phyloP scores from a whole-genome alignment of 2,113 vertebrate species.

The Platanista minor region DNA sequence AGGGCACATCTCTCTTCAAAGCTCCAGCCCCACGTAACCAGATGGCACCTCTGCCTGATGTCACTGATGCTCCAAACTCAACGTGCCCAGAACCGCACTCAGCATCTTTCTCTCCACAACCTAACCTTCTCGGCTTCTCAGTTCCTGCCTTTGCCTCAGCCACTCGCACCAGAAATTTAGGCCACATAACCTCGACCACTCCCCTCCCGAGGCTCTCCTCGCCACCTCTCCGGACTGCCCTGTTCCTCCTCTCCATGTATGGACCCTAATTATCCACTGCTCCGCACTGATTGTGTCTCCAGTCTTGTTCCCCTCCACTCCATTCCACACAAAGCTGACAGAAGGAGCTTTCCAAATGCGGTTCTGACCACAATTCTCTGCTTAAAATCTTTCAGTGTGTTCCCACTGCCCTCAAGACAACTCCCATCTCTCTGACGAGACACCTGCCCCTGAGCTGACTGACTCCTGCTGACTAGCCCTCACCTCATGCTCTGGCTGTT shows the following conservation, averaged over 20 bases:
- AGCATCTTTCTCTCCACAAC: not conserved
- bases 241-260: not conserved
- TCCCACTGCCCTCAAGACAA: not conserved
- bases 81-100: not conserved
- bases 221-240: not conserved
- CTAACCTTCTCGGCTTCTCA: not conserved
- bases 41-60: not conserved
- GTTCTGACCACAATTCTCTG: not conserved
- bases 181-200: not conserved
- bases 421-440: not conserved
- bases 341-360: not conserved
- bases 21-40: not conserved
- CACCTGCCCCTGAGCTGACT: not conserved
- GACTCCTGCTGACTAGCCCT: not conserved
- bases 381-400: not conserved
- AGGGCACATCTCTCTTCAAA: not conserved
- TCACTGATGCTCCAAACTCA: not conserved
- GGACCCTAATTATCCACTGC: not conserved
- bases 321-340: not conserved
- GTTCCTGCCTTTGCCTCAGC: not conserved
- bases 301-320: not conserved
- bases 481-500: too few species aligned
- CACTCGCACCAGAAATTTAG: not conserved
- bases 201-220: not conserved
- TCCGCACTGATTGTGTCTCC: not conserved